Conservation (phyloP, 2,888 invertebrate species). For the Hypomecis punctinalis region DNA sequence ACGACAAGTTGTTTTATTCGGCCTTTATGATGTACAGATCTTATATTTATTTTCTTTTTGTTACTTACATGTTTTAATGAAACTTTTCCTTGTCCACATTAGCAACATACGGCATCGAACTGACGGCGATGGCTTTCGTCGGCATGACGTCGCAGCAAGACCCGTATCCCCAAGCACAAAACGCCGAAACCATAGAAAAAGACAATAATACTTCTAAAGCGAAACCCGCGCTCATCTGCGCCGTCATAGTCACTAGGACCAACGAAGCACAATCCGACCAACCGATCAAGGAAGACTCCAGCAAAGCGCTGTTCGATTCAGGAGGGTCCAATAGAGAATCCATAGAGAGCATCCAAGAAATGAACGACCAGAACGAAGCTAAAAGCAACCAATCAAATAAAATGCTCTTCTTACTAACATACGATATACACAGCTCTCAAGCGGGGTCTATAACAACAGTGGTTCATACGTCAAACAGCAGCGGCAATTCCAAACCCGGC, state of each 20-base stretch:
- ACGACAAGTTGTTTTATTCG: too few species aligned
- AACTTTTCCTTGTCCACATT: constrained; percentile 21
- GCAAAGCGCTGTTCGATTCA: constrained; percentile 75
- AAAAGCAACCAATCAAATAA: constrained; percentile 79
- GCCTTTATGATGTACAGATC: neutral
- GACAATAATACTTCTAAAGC: constrained; percentile 64
- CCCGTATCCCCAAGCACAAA: constrained; percentile 66
- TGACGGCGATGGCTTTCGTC: constrained; percentile 79
- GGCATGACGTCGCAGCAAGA: constrained; percentile 74
- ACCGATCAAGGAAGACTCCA: constrained; percentile 72
- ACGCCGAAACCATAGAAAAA: constrained; percentile 67
- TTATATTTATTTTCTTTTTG: neutral
- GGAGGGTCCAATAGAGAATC: constrained; percentile 65
- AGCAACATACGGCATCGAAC: constrained; percentile 76
- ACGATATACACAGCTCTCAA: constrained; percentile 88
- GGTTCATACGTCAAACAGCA: constrained; percentile 74
- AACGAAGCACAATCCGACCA: constrained; percentile 59
- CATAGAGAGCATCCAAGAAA: constrained; percentile 86
- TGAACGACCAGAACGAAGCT: constrained; percentile 91
- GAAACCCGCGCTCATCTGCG: constrained; percentile 76
- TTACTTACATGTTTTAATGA: neutral
- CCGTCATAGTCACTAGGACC: constrained; percentile 71
- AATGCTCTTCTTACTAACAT: constrained; percentile 87
- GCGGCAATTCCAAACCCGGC: constrained; percentile 80
- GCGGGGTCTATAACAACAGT: constrained; percentile 78